Evolutionary conservation across 2,797 vertebrate genomes (phyloP), one percentile per base, ranked within the genome.

Genomic region (Ctenochaetus hawaiiensis): DNA sequence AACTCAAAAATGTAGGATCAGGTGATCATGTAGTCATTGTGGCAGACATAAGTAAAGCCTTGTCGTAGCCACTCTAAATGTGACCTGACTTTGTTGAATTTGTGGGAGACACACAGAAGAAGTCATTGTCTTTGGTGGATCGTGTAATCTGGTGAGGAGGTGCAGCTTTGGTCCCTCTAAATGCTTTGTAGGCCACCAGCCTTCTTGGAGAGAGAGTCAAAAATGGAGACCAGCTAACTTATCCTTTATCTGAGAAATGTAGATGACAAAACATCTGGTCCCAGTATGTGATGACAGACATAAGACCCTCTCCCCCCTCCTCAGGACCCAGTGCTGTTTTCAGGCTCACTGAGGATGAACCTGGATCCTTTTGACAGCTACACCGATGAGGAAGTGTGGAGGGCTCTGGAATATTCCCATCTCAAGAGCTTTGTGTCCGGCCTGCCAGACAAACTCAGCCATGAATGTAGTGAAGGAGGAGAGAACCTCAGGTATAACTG

Each of bases 341-440:
- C 98, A n/a, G 98, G 98, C 54, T 95, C 98, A 71, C 90, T 99
- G 76, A 96, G 97, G 57, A 99, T 99, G 98, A 99, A 99, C 84
- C 93, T 99, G 60, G 98, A 99, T 89, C 98, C 98, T 0, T 99
- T 99, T 17, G 92, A 96, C 87, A 90, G 91, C 63, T 96, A 98
- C 90, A 94, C 96, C 0, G 98, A 99, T 18, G 97, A 97, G 10
- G 98, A 98, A 0, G 75, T 99, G 14, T 99, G 97, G 98, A 95
- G 67, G 6, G 92, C 97, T 34, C 91, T 99, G 90, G 97, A 99
- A 84, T 90, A 97, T 52, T 96, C 97, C 30, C 98, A 99, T 86
- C 94, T 99, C 66, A 98, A 97, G 84, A 96, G 41, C 88, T 99
- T 99, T 23, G 96, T 99, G 1, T 96, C 96, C 0, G 83, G 93